Evolutionary conservation across 1,140 invertebrate species (phyloP), one percentile per base, ranked within the genome.

Genomic region (Drosophila tropicalis): DNA sequence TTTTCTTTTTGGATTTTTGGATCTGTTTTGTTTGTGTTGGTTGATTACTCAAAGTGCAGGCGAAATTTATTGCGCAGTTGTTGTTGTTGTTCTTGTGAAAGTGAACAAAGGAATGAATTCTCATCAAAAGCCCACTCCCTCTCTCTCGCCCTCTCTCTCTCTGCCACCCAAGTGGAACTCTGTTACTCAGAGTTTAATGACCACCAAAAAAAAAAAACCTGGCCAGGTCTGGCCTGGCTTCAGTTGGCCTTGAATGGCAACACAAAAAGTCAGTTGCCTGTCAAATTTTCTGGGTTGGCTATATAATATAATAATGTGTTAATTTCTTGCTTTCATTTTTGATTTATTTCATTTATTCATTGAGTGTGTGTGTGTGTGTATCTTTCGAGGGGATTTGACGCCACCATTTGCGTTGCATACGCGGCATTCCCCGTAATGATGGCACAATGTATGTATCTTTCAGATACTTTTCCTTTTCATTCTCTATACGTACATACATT

Each of bases 401-500:
- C 76, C 81, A 77, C 44, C 44, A 51, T 19, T 51, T 80, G 78
- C 77, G 73, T 69, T 73, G 79, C 79, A 87, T 87, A 70, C 71
- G 65, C 66, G 83, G 79, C 82, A 86, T 86, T 87, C 82, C 83
- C 78, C 32, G 47, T 57, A 58, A 67, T 67, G 67, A 71, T 65
- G 41, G n/a, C 17, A 51, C 44, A 19, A 51, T 47, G 73, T 76
- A 51, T 47, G 73, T 76, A 77, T 77, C 73, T 71, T 56, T 58
- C 70, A 72, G 78, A 81, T 85, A 76, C 82, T 86, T 78, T 78
- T 51, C 44, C 44, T 62, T 79, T 83, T 79, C 75, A 86, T 86
- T 66, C 69, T 54, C 51, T 9, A 61, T 36, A 47, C 34, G 29
- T n/a, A 22, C 15, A n/a, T 44, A 7, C 54, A 34, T 5, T 22